Base-by-base conservation (phyloP, 2,888 invertebrate genomes). In the Agelastica alni region DNA sequence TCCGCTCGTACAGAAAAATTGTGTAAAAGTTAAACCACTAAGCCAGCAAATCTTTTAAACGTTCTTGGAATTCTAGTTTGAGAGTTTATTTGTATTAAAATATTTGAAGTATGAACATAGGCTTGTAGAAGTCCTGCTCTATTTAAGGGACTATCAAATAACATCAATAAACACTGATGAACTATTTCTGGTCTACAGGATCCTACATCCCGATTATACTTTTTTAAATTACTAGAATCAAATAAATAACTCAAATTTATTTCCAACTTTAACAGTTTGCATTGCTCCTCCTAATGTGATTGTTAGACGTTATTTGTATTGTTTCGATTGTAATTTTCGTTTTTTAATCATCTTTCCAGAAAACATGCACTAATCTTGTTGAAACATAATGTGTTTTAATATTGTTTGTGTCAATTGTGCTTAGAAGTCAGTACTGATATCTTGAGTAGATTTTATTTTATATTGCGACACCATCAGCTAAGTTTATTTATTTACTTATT, bases 11-110 rank as follows among this genome's bases (percentile, higher is more conserved):
- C 93, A 47, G 90, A 86, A 74, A 94, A 90, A 75, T 96, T 97
- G 74, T 97, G 96, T 44, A 99, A 82, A 22, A 99, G 80, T 83
- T 99, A 98, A 43, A 99, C 98, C 89, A 98, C 97, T 36, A 98
- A 79, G 7, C 96, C 96, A 65, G 95, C 94, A 81, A 98, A 98
- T 74, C 97, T 83, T 75, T 96, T 96, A 73, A 95, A 98, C 1
- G 97, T 98, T 61, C 97, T 82, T 0, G 98, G 98, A 77, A 98
- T 95, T 70, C 97, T 85, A 0, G 96, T 97, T 76, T 96, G 96
- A 28, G 98, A 97, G 77, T 96, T 96, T 20, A 97, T 85, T 85
- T 96, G 94, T 67, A 96, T 94, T 0, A 96, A 80, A 30, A 95
- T 95, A 70, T 91, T 91, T 69, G 88, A 90, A 3, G 96, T 96